phyloP scores from a whole-genome alignment of 2,888 invertebrate species.

The Chrysodeixis includens region DNA sequence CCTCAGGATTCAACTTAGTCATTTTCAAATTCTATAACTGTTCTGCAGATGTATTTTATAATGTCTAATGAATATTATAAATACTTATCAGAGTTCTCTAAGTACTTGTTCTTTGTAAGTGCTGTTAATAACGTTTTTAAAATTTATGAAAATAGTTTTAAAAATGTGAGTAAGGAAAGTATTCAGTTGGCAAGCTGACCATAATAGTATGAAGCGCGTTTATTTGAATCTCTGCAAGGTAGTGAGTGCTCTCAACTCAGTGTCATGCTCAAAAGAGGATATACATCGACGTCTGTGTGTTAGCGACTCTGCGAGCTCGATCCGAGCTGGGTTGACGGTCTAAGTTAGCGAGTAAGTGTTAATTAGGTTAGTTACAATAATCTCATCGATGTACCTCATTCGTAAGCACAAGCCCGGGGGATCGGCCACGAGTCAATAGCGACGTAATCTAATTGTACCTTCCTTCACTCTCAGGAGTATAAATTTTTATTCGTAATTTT shows the following conservation, averaged over 20 bases:
- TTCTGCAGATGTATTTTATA: slow-evolving; percentile 66
- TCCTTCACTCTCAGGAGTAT: slow-evolving; percentile 88
- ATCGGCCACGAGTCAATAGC: slow-evolving; percentile 76
- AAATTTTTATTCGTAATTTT: slow-evolving; percentile 82
- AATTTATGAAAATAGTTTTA: slow-evolving; percentile 48
- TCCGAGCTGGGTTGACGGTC: slow-evolving; percentile 76
- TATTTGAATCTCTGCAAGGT: slow-evolving; percentile 87
- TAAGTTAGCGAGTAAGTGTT: slow-evolving; percentile 81
- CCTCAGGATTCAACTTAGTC: slow-evolving; percentile 88
- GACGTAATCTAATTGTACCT: slow-evolving; percentile 88
- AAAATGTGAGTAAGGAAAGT: slow-evolving; percentile 53
- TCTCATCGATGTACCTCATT: slow-evolving; percentile 87
- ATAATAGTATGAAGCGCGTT: slow-evolving; percentile 59
- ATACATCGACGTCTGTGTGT: slow-evolving; percentile 65
- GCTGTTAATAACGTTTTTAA: slow-evolving; percentile 51
- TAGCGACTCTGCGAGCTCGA: slow-evolving; percentile 59
- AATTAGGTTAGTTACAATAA: slow-evolving; percentile 84
- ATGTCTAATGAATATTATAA: slow-evolving; percentile 64
- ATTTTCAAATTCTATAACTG: slow-evolving; percentile 68
- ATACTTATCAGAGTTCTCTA: slow-evolving; percentile 52
- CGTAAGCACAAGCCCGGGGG: slow-evolving; percentile 73
- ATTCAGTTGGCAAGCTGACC: slow-evolving; percentile 47
- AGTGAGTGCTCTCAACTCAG: slow-evolving; percentile 81
- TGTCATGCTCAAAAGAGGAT: slow-evolving; percentile 72
- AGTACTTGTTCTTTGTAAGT: slow-evolving; percentile 48